A percentile compares a stretch with the other conserved stretches of the same genome.
Conservation (phyloP, 2,113 vertebrate genomes). For the Elaphurus davidianus region DNA sequence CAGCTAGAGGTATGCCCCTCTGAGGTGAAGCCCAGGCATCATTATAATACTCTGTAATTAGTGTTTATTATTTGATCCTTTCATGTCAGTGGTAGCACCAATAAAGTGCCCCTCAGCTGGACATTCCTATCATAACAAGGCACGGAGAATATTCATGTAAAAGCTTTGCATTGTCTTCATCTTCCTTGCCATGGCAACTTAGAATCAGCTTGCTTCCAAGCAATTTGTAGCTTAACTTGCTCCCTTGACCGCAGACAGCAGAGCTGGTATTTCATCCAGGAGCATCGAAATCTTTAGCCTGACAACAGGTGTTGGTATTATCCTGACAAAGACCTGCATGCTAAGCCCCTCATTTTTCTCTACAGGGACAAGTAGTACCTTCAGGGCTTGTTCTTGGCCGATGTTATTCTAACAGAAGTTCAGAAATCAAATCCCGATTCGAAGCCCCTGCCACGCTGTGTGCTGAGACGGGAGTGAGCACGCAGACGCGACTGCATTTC, state of each 20-base stretch:
- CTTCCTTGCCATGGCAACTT: constrained; percentile 85
- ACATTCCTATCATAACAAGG: constrained; percentile 80
- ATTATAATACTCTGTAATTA: constrained; percentile 80
- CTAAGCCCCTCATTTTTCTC: constrained; percentile 72
- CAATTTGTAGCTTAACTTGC: constrained; percentile 80
- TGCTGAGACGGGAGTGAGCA: neutral
- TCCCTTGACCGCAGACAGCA: constrained; percentile 63
- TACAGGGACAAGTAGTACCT: constrained; percentile 60
- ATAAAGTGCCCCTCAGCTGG: constrained; percentile 72
- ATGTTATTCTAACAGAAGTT: constrained; percentile 70
- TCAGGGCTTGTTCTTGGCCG: constrained; percentile 34
- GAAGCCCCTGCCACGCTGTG: constrained; percentile 2
- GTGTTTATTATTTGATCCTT: constrained; percentile 79
- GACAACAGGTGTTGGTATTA: constrained; percentile 73
- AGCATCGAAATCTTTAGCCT: constrained; percentile 63
- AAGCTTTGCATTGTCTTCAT: constrained; percentile 80
- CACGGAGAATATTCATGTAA: constrained; percentile 78
- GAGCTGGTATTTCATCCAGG: constrained; percentile 68
- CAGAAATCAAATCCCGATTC: constrained; percentile 70
- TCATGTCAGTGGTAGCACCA: constrained; percentile 71
- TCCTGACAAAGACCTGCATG: constrained; percentile 70
- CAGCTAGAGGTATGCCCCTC: constrained; percentile 63
- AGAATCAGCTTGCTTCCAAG: constrained; percentile 78
- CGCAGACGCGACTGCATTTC: constrained; percentile 54
- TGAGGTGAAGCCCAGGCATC: constrained; percentile 71